phyloP scores from a whole-genome alignment of 2,888 invertebrate genomes.

The Drosophila rubida region DNA sequence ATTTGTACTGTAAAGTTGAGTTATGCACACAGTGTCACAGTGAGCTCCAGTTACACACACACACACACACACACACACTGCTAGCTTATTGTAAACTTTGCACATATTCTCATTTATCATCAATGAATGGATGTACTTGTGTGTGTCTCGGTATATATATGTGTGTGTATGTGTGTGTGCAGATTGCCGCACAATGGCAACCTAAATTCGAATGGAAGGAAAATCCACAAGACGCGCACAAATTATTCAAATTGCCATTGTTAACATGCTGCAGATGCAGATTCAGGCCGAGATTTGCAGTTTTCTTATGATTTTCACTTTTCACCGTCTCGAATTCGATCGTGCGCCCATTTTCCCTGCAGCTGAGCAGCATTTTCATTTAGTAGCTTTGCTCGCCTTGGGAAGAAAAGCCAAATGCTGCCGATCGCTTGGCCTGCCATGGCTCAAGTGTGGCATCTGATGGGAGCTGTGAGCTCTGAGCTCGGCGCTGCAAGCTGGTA shows the following conservation, averaged over 20 bases:
- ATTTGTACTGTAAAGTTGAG: constrained; percentile 14
- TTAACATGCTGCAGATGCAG: constrained; percentile 42
- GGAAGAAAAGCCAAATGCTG: constrained; percentile 46
- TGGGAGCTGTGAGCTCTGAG: constrained; percentile 22
- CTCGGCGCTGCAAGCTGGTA: constrained; percentile 23
- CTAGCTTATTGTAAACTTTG: constrained; percentile 18
- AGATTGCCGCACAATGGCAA: constrained; percentile 63
- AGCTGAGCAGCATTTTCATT: constrained; percentile 27
- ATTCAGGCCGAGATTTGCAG: constrained; percentile 47
- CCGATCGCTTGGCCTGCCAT: constrained; percentile 73
- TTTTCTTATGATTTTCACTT: constrained; percentile 70
- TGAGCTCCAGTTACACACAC: constrained; percentile 26
- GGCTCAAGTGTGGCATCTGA: constrained; percentile 52
- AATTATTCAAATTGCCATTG: constrained; percentile 81
- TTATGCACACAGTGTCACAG: constrained; percentile 46
- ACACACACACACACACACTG: no score
- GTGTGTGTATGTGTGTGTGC: constrained; percentile 7
- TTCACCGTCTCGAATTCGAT: constrained; percentile 28
- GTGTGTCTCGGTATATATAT: background rate
- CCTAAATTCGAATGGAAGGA: constrained; percentile 47
- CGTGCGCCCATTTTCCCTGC: constrained; percentile 65
- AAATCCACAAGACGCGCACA: constrained; percentile 64
- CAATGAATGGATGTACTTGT: background rate
- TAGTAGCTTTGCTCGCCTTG: constrained; percentile 27
- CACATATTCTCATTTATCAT: constrained; percentile 63